Base-by-base conservation (phyloP, 1,140 invertebrate genomes). In the Marisa cornuarietis region DNA sequence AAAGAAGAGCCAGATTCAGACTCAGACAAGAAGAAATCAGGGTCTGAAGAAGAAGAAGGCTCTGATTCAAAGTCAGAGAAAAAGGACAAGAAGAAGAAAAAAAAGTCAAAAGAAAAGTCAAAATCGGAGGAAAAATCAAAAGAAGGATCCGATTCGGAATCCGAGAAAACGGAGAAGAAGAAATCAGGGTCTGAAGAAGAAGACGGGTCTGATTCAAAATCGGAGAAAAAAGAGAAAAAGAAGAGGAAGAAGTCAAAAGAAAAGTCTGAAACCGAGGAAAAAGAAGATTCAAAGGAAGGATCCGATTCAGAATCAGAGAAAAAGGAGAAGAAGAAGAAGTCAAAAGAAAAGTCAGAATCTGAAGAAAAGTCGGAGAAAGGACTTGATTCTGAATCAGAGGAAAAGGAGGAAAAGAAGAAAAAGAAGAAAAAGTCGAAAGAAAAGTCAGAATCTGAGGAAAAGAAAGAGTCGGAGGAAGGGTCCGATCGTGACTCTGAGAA, bases 251-350 rank as follows among this genome's bases (percentile, higher is more conserved):
- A 61, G 26, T 52, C 11, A 24, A 52, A 61, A 26, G 14, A 22
- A 31, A n/a, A 54, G n/a, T 22, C 18, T 6, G 6, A 61, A 52
- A n/a, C 54, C n/a, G 63, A 71, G 66, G 68, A 51, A 69, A 42
- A 78, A 51, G 52, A 51, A 54, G 61, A 78, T 6, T 69, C 8
- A 78, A n/a, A 78, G 61, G 63, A 61, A 76, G 75, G 65, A 22
- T 62, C 20, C 22, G 63, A 78, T 20, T 54, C 9, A 68, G 61
- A 78, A 26, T 51, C 31, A 69, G 26, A 69, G 63, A 42, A 16
- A 69, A n/a, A 78, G 65, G 20, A 4, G 22, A 54, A 78, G 76
- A 58, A 49, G n/a, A n/a, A n/a, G 54, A 62, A 63, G 18, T 62
- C 6, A 20, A 24, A 58, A n/a, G 66, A 68, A 18, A 20, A 52